Conservation (phyloP, 2,888 invertebrate genomes). For the Scaptomyza cyrtandrae region DNA sequence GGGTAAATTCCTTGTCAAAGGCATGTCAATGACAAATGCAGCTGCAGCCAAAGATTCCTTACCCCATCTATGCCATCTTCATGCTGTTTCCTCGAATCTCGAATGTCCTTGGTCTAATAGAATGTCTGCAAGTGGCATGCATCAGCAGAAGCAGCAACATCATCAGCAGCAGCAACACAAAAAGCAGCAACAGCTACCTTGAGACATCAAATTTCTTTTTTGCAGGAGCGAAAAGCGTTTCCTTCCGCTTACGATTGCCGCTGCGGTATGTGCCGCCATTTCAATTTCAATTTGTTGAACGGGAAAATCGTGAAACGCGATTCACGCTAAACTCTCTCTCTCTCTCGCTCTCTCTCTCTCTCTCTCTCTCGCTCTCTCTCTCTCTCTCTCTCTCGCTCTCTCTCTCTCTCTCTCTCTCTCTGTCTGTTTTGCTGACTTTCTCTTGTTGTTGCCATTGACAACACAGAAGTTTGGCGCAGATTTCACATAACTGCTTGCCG, state of each 20-base stretch:
- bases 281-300: slow-evolving; percentile 72
- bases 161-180: background rate
- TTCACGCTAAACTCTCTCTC: slow-evolving; percentile 1
- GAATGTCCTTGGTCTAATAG: background rate
- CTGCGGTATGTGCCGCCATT: slow-evolving; percentile 55
- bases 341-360: background rate
- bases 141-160: background rate
- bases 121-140: slow-evolving; percentile 26
- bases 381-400: background rate
- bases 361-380: background rate
- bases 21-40: slow-evolving; percentile 7
- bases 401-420: background rate
- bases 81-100: background rate
- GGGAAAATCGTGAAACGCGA: slow-evolving; percentile 51
- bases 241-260: slow-evolving; percentile 39
- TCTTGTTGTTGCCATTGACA: slow-evolving; percentile 51
- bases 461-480: slow-evolving; percentile 43
- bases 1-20: background rate
- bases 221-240: slow-evolving; percentile 55
- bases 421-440: too few species aligned
- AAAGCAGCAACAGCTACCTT: slow-evolving; percentile 14
- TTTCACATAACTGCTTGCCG: slow-evolving; percentile 1
- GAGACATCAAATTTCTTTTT: slow-evolving; percentile 52
- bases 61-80: background rate
- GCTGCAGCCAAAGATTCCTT: background rate